Evolutionary conservation across 2,113 vertebrate species (phyloP).

Genomic region (Propithecus coquereli): DNA sequence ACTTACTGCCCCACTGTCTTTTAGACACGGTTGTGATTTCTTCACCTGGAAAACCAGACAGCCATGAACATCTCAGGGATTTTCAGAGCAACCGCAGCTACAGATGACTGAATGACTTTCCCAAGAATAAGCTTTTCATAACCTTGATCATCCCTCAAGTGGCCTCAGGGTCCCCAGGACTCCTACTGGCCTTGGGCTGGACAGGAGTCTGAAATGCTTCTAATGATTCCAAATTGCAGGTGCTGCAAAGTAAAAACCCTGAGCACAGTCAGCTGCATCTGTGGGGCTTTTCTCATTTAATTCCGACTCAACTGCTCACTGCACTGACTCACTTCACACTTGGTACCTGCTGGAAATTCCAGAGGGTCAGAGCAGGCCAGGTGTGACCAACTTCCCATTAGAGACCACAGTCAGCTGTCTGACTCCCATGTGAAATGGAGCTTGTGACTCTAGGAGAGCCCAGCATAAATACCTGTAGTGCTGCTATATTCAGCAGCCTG

Average conservation of each 20-base stretch:
- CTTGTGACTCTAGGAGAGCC: background rate
- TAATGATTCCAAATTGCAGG: background rate
- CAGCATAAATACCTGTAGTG: background rate
- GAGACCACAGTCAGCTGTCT: background rate
- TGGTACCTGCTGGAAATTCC: conserved; percentile 47
- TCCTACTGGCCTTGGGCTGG: background rate
- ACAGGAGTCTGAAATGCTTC: background rate
- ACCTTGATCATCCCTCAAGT: background rate
- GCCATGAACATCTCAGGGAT: background rate
- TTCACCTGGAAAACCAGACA: background rate
- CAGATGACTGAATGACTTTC: background rate
- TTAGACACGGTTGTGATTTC: background rate
- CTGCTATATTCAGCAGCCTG: too few relatives aligned
- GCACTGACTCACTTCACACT: background rate
- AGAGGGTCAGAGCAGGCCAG: background rate
- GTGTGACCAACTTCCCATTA: background rate
- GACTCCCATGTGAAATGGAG: background rate
- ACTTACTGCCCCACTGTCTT: background rate
- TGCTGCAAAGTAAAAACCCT: background rate
- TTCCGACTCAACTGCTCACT: background rate
- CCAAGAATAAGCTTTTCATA: background rate
- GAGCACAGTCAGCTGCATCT: background rate
- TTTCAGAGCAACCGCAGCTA: conserved; percentile 3
- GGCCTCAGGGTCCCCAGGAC: background rate
- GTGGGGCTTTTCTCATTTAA: conserved; percentile 1